Base-by-base conservation (phyloP, 2,797 vertebrate species). In the Ficedula albicollis region DNA sequence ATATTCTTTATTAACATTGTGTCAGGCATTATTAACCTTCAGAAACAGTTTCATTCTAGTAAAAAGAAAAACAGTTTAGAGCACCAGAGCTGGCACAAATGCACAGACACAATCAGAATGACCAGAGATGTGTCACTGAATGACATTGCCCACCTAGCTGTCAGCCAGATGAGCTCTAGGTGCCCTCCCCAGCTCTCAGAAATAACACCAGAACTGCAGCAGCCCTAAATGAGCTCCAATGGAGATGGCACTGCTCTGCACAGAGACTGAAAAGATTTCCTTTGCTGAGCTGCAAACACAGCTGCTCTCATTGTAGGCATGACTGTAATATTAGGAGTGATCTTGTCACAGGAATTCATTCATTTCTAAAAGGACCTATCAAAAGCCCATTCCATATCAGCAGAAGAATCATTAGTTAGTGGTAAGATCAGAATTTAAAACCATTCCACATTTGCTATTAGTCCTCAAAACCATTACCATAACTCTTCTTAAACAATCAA, bases 401-500 rank as follows among this genome's bases (percentile, higher is more conserved):
- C 9, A 75, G 73, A 95, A 84, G 77, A 36, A 62, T 72, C n/a
- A 56, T 16, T 88, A 72, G 7, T 55, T 29, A 3, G 3, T 16
- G 15, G 44, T 60, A 96, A 91, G 32, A 76, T 26, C 39, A 91
- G 93, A 90, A 91, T 51, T 19, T 66, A 48, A 74, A 77, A 84
- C 41, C 16, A 54, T 39, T 68, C 27, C 30, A 58, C 26, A 27
- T 60, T 80, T 4, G 1, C 44, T 89, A 68, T 75, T 91, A 84
- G 29, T 46, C 66, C 78, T 82, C 91, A 56, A 68, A 85, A 91
- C 67, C 74, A 87, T 84, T 94, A 91, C 55, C 56, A 77, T 79
- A 73, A 68, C 36, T 94, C 69, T 89, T 92, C 83, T 3, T 73
- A 72, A 43, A 32, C 17, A 51, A 72, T 46, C 44, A 27, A 74